A percentile compares a stretch with the other conserved stretches of the same genome.
These are phyloP conservation scores for Sussaba pulchella DNA, from an alignment of 2,888 invertebrate genomes.

Conservation along the genomic window DNA sequence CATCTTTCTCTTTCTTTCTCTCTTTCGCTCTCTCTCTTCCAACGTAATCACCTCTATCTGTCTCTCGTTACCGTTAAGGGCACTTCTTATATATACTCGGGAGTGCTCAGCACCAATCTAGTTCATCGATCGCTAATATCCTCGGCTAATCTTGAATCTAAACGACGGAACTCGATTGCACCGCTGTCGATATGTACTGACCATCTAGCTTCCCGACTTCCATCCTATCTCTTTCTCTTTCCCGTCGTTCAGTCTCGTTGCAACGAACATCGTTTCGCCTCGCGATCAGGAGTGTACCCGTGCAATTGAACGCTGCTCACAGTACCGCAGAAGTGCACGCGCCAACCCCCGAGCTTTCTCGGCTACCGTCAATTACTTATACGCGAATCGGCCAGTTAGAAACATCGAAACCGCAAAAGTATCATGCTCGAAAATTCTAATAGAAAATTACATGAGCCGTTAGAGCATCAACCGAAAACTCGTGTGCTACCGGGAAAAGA, in stretches of 20 bases:
- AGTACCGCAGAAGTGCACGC: slow-evolving; percentile 39
- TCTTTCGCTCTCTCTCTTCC: neutral
- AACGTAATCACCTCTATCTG: too few species aligned
- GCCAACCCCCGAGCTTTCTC: slow-evolving; percentile 45
- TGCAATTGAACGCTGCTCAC: neutral
- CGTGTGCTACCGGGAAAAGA: slow-evolving; percentile 6
- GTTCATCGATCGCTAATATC: slow-evolving; percentile 68
- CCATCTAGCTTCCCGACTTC: slow-evolving; percentile 1
- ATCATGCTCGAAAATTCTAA: too few species aligned
- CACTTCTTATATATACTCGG: slow-evolving; percentile 7
- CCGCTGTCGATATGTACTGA: slow-evolving; percentile 42
- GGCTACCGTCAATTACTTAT: slow-evolving; percentile 65
- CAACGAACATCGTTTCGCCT: slow-evolving; percentile 37
- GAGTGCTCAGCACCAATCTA: slow-evolving; percentile 54
- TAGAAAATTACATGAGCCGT: too few species aligned
- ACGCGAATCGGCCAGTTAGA: slow-evolving; percentile 59
- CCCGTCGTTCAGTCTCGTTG: slow-evolving; percentile 19
- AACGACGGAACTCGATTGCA: slow-evolving; percentile 65
- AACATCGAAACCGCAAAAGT: slow-evolving; percentile 42
- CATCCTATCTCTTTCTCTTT: slow-evolving; percentile 21
- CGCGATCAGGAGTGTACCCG: slow-evolving; percentile 43
- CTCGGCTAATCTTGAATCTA: slow-evolving; percentile 66
- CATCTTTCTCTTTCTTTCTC: too few species aligned
- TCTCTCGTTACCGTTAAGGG: slow-evolving; percentile 8
- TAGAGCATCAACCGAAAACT: too few species aligned